These are phyloP conservation scores for Alligator sinensis DNA, from an alignment of 2,113 vertebrate species.

Conservation along the genomic window DNA sequence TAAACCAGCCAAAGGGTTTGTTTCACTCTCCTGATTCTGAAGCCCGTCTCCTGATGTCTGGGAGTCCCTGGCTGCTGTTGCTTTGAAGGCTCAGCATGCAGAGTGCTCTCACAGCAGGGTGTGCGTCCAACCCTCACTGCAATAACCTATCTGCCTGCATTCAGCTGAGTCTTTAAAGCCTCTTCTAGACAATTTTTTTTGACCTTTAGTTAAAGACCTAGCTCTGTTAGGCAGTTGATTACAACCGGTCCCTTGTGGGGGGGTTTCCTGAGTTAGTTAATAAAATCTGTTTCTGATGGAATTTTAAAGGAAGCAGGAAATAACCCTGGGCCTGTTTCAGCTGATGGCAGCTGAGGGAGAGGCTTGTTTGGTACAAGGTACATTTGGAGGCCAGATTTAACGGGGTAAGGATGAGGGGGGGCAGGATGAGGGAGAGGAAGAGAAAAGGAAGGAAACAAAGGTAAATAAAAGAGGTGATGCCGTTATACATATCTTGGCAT, in stretches of 20 bases:
- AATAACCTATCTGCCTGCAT: background rate
- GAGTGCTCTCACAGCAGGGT: background rate
- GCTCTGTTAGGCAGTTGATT: background rate
- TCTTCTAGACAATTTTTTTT: background rate
- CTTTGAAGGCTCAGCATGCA: background rate
- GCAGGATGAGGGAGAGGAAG: background rate
- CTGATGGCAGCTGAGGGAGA: background rate
- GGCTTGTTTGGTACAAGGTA: accelerated
- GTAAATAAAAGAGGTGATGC: background rate
- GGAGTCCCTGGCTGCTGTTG: background rate
- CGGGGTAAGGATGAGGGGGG: accelerated
- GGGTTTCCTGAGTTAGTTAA: background rate
- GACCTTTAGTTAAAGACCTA: background rate
- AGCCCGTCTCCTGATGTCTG: background rate
- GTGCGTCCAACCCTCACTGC: background rate
- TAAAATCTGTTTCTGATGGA: background rate
- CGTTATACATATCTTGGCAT: background rate
- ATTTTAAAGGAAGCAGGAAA: background rate
- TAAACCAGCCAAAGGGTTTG: accelerated
- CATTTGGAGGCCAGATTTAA: accelerated
- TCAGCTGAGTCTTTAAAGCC: background rate
- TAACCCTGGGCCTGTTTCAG: background rate
- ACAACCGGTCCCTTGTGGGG: background rate
- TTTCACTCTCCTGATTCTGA: background rate
- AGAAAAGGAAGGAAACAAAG: background rate